Percentiles rank a stretch among this genome's conserved stretches.
Conservation (phyloP, 1,140 invertebrate genomes). For the Holcopasites calliopsidis region DNA sequence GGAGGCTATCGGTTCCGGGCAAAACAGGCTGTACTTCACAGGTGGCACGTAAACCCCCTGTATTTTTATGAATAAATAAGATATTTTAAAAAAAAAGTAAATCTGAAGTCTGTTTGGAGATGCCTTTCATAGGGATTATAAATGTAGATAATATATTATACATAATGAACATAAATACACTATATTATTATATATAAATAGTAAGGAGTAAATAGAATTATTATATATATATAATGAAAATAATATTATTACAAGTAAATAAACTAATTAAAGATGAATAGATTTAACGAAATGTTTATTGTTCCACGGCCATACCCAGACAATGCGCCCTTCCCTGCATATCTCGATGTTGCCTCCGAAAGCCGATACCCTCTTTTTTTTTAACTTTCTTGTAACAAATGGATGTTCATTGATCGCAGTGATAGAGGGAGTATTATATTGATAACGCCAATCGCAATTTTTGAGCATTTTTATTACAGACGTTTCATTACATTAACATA, state of each 20-base stretch:
- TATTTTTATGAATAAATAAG: conserved; percentile 81
- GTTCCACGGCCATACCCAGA: conserved; percentile 28
- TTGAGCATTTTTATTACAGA: conserved; percentile 76
- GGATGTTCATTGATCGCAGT: conserved; percentile 36
- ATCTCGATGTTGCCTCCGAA: no score
- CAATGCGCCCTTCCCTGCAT: no score
- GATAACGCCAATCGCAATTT: conserved; percentile 56
- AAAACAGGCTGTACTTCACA: conserved; percentile 61
- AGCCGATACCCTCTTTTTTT: no score
- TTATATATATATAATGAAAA: conserved; percentile 75
- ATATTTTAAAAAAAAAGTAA: conserved; percentile 80
- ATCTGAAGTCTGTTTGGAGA: conserved; percentile 80
- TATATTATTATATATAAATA: conserved; percentile 80
- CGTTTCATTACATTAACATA: conserved; percentile 78
- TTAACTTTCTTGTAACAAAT: no score
- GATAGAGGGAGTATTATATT: conserved; percentile 42
- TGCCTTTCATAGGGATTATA: conserved; percentile 80
- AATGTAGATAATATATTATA: conserved; percentile 80
- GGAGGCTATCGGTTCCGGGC: conserved; percentile 49
- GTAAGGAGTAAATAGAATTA: conserved; percentile 77
- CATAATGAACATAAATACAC: conserved; percentile 78
- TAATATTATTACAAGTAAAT: conserved; percentile 80
- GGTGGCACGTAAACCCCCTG: conserved; percentile 74
- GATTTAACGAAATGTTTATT: conserved; percentile 52
- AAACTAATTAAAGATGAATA: conserved; percentile 79